phyloP scores from a whole-genome alignment of 2,797 vertebrate species.

The Xenentodon cancila region DNA sequence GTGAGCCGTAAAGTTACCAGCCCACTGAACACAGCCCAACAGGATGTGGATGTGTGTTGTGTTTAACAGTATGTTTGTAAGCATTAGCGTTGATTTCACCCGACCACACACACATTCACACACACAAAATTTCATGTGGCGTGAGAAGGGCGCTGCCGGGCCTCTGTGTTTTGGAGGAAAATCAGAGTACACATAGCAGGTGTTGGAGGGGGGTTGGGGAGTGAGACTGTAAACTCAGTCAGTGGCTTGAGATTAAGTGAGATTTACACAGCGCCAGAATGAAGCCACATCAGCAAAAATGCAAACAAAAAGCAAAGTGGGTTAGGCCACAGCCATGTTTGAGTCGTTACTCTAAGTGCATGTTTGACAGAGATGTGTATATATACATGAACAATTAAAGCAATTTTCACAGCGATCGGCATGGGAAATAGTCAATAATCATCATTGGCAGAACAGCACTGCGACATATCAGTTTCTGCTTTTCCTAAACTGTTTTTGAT shows the following conservation, averaged over 20 bases:
- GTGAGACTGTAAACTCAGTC: slow-evolving; percentile 67
- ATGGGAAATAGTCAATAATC: too few species aligned
- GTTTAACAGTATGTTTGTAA: slow-evolving; percentile 27
- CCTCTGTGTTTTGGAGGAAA: slow-evolving; percentile 48
- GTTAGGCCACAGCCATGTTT: too few species aligned
- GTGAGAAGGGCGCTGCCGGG: slow-evolving; percentile 69
- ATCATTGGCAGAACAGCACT: too few species aligned
- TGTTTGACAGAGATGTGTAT: too few species aligned
- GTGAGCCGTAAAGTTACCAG: slow-evolving; percentile 49
- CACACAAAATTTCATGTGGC: slow-evolving; percentile 50
- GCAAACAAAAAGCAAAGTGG: too few species aligned
- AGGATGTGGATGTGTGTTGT: slow-evolving; percentile 52
- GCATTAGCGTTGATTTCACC: slow-evolving; percentile 43
- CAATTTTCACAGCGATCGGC: too few species aligned
- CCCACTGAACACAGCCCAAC: slow-evolving; percentile 16
- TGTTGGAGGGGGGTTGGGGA: slow-evolving; percentile 46
- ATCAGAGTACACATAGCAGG: slow-evolving; percentile 55
- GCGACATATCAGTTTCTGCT: too few species aligned
- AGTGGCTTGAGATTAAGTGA: slow-evolving; percentile 18
- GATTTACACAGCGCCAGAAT: too few species aligned
- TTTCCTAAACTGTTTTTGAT: too few species aligned
- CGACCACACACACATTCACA: slow-evolving; percentile 18
- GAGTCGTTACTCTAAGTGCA: too few species aligned
- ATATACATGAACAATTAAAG: too few species aligned
- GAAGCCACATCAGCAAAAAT: too few species aligned